Evolutionary conservation across 1,140 invertebrate species (phyloP).

Genomic region (Leptestheria dahalacensis): DNA sequence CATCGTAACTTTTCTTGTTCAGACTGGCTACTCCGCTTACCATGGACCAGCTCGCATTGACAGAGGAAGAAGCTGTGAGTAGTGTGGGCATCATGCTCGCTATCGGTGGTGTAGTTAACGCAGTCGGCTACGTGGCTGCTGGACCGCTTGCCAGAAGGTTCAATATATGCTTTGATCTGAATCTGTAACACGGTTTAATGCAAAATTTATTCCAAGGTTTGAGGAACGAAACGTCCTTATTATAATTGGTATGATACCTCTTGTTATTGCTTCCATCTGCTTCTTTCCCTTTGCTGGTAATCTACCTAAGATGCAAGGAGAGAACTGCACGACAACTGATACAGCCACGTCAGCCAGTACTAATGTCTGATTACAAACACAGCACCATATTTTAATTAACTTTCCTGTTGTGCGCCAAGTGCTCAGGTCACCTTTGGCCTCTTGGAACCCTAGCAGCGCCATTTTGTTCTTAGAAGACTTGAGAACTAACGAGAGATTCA

Average conservation of each 20-base stretch:
- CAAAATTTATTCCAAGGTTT: neutral
- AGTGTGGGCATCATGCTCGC: conserved; percentile 71
- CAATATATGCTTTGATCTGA: conserved; percentile 18
- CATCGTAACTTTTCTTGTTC: no score
- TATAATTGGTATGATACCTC: neutral
- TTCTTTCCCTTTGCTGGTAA: neutral
- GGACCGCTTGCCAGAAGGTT: conserved; percentile 48
- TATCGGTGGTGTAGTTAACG: conserved; percentile 55
- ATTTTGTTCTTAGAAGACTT: no score
- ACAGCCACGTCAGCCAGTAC: neutral
- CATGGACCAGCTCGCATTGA: conserved; percentile 83
- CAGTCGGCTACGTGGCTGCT: conserved; percentile 54
- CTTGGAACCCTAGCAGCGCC: no score
- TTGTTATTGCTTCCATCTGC: neutral
- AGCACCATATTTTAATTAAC: no score
- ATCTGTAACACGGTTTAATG: neutral
- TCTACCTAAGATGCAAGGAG: neutral
- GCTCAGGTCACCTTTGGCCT: no score
- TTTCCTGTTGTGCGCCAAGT: no score
- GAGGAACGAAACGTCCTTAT: neutral
- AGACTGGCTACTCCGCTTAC: conserved; percentile 64
- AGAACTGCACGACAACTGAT: neutral
- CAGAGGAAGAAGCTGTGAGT: conserved; percentile 51
- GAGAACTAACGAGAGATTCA: neutral
- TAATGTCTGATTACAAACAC: no score